These are phyloP conservation scores for Acrocera orbiculus DNA, from an alignment of 2,888 invertebrate genomes.

Conservation along the genomic window DNA sequence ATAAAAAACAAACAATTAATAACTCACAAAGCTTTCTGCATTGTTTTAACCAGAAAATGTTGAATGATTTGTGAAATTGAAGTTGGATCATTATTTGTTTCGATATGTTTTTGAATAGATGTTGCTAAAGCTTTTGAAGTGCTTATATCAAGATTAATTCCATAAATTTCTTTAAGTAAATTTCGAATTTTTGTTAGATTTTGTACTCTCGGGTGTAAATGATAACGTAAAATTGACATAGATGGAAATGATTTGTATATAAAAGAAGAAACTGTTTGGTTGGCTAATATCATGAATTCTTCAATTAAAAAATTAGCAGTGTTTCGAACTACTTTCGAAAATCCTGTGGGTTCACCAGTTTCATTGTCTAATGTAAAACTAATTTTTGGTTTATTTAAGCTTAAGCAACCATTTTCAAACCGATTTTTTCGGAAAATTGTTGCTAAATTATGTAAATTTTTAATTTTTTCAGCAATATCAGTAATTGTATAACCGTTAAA, in stretches of 20 bases:
- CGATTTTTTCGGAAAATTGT: conserved; percentile 46
- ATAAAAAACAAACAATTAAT: no score
- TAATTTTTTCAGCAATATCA: conserved; percentile 44
- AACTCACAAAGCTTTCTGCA: no score
- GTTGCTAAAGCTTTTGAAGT: conserved; percentile 51
- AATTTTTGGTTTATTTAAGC: conserved; percentile 74
- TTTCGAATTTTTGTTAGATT: conserved; percentile 42
- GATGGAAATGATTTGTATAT: conserved; percentile 55
- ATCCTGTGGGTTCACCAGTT: conserved; percentile 50
- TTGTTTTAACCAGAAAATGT: no score
- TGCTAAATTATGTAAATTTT: conserved; percentile 48
- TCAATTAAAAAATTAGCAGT: conserved; percentile 81
- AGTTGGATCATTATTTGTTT: conserved; percentile 18
- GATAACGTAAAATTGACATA: conserved; percentile 63
- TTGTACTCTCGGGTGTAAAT: conserved; percentile 56
- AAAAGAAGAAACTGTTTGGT: conserved; percentile 70
- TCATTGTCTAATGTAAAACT: conserved; percentile 49
- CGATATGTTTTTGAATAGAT: conserved; percentile 35
- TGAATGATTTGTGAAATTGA: no score
- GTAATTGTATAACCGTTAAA: conserved; percentile 41
- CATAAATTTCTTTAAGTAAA: conserved; percentile 42
- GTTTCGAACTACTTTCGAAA: conserved; percentile 48
- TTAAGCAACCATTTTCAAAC: conserved; percentile 60
- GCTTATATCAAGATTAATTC: conserved; percentile 55
- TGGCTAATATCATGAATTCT: conserved; percentile 91